Conservation (phyloP, 1,140 invertebrate species). For the Maconellicoccus hirsutus region DNA sequence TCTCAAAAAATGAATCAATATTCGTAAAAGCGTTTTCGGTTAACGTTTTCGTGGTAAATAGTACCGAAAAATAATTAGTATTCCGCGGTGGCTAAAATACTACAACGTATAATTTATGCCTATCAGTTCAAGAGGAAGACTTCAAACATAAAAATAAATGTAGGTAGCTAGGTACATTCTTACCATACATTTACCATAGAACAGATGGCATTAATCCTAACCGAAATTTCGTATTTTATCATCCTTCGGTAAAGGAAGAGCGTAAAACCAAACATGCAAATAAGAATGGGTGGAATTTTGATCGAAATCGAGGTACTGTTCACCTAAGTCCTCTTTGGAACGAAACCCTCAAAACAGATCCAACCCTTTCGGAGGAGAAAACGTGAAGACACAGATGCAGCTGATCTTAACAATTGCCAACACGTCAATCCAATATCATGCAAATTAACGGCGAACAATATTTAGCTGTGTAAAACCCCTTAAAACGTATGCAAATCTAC, state of each 20-base stretch:
- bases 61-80: not conserved
- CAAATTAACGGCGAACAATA: constrained; percentile 18
- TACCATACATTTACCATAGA: not conserved
- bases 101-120: constrained; percentile 2
- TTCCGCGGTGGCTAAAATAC: not conserved
- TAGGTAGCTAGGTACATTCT: not conserved
- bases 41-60: not conserved
- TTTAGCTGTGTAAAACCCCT: constrained; percentile 14
- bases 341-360: not conserved
- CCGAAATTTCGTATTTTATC: constrained; percentile 20
- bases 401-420: constrained; percentile 22
- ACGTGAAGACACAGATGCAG: constrained; percentile 15
- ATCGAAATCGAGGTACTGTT: constrained; percentile 10
- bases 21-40: not conserved
- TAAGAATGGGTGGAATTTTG: constrained; percentile 20
- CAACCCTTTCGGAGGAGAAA: constrained; percentile 10
- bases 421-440: constrained; percentile 18
- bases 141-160: not conserved
- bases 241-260: not conserved
- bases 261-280: constrained; percentile 16
- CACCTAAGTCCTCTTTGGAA: not conserved
- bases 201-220: constrained; percentile 21
- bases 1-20: too few relatives aligned
- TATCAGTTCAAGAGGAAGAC: not conserved
- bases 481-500: constrained; percentile 18